These are phyloP conservation scores for Oxygymnocypris stewartii DNA, from an alignment of 2,113 vertebrate genomes.

Conservation along the genomic window DNA sequence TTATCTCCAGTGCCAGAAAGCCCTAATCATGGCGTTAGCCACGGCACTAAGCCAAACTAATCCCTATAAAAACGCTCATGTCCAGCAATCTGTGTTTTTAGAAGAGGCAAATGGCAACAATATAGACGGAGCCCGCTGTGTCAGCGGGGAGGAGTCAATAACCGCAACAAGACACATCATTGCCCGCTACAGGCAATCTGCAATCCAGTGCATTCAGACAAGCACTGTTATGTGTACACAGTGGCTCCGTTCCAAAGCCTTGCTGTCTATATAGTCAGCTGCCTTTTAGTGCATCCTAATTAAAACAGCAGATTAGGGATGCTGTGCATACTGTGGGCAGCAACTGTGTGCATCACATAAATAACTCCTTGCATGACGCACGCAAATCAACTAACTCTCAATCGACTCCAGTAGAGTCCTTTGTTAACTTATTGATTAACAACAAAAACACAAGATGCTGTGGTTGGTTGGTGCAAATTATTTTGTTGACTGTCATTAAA, in stretches of 20 bases:
- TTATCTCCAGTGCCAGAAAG: slow-evolving; percentile 76
- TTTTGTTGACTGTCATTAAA: background rate
- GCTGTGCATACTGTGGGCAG: background rate
- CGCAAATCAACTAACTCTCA: background rate
- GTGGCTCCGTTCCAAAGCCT: background rate
- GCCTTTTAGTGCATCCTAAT: background rate
- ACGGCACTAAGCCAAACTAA: slow-evolving; percentile 73
- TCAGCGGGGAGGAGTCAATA: slow-evolving; percentile 35
- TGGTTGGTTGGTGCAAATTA: background rate
- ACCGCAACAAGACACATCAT: slow-evolving; percentile 23
- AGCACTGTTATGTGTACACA: background rate
- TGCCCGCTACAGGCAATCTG: background rate
- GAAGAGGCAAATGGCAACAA: slow-evolving; percentile 65
- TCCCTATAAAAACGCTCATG: slow-evolving; percentile 75
- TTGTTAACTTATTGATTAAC: background rate
- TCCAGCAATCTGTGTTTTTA: slow-evolving; percentile 69
- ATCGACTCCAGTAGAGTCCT: background rate
- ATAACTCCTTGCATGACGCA: background rate
- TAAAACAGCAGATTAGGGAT: background rate
- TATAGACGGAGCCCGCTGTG: slow-evolving; percentile 68
- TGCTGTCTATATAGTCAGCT: background rate
- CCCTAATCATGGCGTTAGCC: slow-evolving; percentile 75
- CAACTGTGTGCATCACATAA: background rate
- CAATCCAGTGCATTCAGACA: background rate
- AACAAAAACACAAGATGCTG: background rate